These are phyloP conservation scores for Rostratula benghalensis DNA, from an alignment of 2,113 vertebrate species.

Conservation along the genomic window DNA sequence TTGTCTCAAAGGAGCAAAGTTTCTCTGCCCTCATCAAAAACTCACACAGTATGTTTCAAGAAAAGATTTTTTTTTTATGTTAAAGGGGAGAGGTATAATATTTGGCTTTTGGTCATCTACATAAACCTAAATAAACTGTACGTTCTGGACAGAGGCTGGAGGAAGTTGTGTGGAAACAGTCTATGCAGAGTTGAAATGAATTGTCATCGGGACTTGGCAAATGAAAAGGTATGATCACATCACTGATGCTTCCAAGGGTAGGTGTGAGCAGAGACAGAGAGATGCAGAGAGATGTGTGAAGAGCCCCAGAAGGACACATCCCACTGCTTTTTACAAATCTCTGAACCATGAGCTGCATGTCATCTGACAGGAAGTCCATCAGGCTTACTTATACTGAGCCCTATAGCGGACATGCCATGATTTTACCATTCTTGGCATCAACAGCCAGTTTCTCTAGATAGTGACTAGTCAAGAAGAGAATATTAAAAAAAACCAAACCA, in stretches of 20 bases:
- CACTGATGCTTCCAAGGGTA: not conserved
- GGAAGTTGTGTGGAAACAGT: not conserved
- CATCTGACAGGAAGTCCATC: not conserved
- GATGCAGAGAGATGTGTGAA: not conserved
- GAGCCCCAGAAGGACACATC: not conserved
- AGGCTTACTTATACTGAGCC: not conserved
- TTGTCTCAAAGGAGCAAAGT: not conserved
- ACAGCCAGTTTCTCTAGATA: not conserved
- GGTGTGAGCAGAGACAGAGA: not conserved
- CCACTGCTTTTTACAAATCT: not conserved
- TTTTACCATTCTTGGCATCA: not conserved
- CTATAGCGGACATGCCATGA: not conserved
- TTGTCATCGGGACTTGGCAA: not conserved
- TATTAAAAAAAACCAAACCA: not conserved
- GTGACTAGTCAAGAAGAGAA: not conserved
- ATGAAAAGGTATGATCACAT: not conserved
- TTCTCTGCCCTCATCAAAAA: not conserved
- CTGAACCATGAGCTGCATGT: rapidly evolving
- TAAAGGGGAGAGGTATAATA: not conserved
- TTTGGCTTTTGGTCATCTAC: not conserved
- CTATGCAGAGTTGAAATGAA: not conserved
- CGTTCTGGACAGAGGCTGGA: not conserved
- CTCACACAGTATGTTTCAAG: not conserved
- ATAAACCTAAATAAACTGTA: not conserved
- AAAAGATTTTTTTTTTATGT: not conserved